These are phyloP conservation scores for Amazona ochrocephala DNA, from an alignment of 2,797 vertebrate species.

Conservation along the genomic window DNA sequence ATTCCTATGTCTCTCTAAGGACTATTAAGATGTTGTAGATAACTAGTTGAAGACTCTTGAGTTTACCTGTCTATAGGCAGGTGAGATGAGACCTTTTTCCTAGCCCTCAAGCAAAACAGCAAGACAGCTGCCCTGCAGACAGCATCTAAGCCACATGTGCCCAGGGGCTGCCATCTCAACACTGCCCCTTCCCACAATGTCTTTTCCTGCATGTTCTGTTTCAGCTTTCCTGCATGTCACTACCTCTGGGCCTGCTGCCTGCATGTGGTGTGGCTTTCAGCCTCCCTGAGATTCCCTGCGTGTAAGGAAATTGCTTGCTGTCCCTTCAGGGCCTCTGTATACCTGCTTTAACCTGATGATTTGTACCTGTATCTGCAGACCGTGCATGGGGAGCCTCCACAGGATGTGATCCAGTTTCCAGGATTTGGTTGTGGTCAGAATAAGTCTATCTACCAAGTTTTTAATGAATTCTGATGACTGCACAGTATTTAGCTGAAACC, in stretches of 20 bases:
- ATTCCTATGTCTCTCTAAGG: neutral
- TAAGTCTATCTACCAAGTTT: neutral
- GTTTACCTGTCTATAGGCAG: neutral
- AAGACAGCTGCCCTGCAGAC: neutral
- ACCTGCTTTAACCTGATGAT: neutral
- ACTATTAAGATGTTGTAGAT: neutral
- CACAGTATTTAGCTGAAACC: neutral
- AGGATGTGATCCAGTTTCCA: neutral
- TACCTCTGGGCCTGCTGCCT: neutral
- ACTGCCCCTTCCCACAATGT: neutral
- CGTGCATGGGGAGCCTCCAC: neutral
- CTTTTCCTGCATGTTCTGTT: neutral
- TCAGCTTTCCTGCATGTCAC: neutral
- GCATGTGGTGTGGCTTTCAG: rapidly evolving
- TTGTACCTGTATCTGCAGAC: neutral
- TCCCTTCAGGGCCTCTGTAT: neutral
- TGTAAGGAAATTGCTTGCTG: neutral
- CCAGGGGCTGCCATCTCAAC: neutral
- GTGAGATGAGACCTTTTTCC: neutral
- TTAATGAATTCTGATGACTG: neutral
- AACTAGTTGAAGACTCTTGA: neutral
- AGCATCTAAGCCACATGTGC: rapidly evolving
- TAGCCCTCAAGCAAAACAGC: neutral
- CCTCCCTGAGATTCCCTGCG: neutral
- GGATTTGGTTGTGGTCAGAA: neutral